A percentile compares a stretch with the other conserved stretches of the same genome.
Evolutionary conservation across 2,113 vertebrate genomes (phyloP).

Genomic region (Pimephales promelas): DNA sequence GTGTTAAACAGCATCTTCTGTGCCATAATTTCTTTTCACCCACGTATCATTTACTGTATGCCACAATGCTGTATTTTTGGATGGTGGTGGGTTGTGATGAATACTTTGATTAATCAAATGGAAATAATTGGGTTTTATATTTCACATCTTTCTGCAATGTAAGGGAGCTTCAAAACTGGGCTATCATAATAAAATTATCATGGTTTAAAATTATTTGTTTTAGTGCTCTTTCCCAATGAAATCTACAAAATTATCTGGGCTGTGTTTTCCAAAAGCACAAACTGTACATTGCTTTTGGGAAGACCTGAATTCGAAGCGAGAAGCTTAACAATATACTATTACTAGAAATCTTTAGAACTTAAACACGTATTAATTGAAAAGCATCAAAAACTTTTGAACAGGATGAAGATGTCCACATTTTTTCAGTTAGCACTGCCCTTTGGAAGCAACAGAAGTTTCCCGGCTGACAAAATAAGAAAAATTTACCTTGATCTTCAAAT

Average conservation of each 20-base stretch:
- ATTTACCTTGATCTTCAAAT: no score
- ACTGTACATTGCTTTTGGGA: no score
- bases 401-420: no score
- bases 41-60: conserved; percentile 18
- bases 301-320: no score
- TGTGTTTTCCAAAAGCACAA: background rate
- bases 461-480: no score
- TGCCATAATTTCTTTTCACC: conserved; percentile 29
- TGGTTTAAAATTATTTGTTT: conserved; percentile 25
- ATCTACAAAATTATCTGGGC: background rate
- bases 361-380: no score
- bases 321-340: no score
- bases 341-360: no score
- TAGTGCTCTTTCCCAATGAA: background rate
- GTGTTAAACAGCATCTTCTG: conserved; percentile 13
- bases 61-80: conserved; percentile 21
- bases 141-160: conserved; percentile 25
- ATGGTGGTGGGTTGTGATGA: background rate
- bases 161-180: conserved; percentile 8
- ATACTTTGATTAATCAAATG: conserved; percentile 2
- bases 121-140: background rate
- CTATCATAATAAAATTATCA: conserved; percentile 35
- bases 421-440: no score
- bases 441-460: no score
- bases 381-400: no score